Evolutionary conservation across 2,113 vertebrate genomes (phyloP).

Genomic region (Rostratula benghalensis): DNA sequence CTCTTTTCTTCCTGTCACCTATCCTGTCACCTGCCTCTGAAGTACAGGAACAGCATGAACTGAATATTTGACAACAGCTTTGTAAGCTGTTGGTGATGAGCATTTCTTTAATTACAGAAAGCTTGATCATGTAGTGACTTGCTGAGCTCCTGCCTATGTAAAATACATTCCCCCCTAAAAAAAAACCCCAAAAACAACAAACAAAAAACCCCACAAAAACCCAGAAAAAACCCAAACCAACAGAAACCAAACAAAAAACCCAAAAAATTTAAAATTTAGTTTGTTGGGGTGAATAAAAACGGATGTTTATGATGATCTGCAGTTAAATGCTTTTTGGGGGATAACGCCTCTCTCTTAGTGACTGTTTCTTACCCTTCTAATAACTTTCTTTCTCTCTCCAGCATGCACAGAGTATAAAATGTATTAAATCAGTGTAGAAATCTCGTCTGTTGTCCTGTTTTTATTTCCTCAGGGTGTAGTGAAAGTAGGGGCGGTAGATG

Average conservation of each 20-base stretch:
- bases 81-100: background rate
- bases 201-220: background rate
- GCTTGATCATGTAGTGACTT: background rate
- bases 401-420: background rate
- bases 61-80: background rate
- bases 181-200: background rate
- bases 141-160: background rate
- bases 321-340: background rate
- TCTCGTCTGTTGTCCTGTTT: background rate
- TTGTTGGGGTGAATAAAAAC: background rate
- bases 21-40: background rate
- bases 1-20: background rate
- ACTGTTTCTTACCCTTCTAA: background rate
- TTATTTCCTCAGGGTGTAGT: constrained; percentile 84
- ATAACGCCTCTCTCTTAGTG: background rate
- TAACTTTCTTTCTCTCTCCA: background rate
- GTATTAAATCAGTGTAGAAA: background rate
- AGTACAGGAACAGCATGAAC: background rate
- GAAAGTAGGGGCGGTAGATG: constrained; percentile 94
- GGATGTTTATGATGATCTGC: background rate
- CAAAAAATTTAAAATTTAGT: background rate
- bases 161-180: background rate
- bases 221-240: background rate
- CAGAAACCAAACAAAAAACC: background rate
- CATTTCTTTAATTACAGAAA: background rate